Conservation (phyloP, 2,113 vertebrate genomes). For the Bos taurus region ARS-UCD2.0 NC_037338.1:51704001-51704500, state of each 20-base stretch:
- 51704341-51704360: not conserved
- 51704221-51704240: not conserved
- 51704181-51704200: not conserved
- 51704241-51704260: not conserved
- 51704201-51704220: not conserved
- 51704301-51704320: not conserved
- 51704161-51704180: not conserved
- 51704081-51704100: not conserved
- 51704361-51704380: not conserved
- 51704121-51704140: not conserved
- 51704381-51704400: not conserved
- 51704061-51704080: not conserved
- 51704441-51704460: not conserved
- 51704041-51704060: not conserved
- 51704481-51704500: not conserved
- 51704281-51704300: not conserved
- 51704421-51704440: not conserved
- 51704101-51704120: not conserved
- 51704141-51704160: not conserved
- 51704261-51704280: not conserved
- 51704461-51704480: not conserved
- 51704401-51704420: not conserved
- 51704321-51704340: not conserved
- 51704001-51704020: not conserved
- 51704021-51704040: not conserved